Percentiles rank a stretch among this genome's conserved stretches.
Evolutionary conservation across 1,140 invertebrate species (phyloP).

Genomic region (Danaus plexippus): DNA sequence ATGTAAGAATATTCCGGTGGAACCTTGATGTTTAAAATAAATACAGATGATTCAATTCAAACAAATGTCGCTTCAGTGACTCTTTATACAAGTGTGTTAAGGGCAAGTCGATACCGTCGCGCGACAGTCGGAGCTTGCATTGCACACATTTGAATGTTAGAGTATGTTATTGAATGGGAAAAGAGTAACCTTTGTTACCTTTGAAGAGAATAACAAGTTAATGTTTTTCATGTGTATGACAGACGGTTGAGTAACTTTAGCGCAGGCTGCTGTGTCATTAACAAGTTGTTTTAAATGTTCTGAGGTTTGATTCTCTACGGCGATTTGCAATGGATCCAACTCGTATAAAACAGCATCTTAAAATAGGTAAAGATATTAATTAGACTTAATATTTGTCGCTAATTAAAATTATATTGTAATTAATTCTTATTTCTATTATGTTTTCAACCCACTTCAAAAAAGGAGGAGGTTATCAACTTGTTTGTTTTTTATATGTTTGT

Average conservation of each 20-base stretch:
- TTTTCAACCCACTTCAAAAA: no score
- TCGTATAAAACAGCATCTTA: conserved; percentile 20
- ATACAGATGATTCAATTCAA: neutral
- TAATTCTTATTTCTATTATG: no score
- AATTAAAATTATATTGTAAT: no score
- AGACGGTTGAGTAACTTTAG: conserved; percentile 16
- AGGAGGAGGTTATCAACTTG: no score
- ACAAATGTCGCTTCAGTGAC: no score
- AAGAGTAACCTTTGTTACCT: conserved; percentile 2
- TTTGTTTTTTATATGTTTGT: no score
- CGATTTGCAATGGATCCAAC: conserved; percentile 11
- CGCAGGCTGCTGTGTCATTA: conserved; percentile 8
- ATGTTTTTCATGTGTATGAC: conserved; percentile 17
- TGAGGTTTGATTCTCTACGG: conserved; percentile 5
- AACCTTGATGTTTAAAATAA: conserved; percentile 6
- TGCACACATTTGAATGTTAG: no score
- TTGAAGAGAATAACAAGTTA: conserved; percentile 11
- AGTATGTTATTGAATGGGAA: no score
- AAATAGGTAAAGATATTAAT: neutral
- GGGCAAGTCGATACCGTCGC: no score
- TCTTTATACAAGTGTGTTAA: no score
- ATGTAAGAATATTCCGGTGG: conserved; percentile 3
- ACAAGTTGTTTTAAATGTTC: conserved; percentile 14
- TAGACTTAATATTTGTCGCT: no score
- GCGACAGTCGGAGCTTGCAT: no score